Evolutionary conservation across 2,888 invertebrate genomes (phyloP), one percentile per base, ranked within the genome.

Genomic region (Anthrax anthrax): DNA sequence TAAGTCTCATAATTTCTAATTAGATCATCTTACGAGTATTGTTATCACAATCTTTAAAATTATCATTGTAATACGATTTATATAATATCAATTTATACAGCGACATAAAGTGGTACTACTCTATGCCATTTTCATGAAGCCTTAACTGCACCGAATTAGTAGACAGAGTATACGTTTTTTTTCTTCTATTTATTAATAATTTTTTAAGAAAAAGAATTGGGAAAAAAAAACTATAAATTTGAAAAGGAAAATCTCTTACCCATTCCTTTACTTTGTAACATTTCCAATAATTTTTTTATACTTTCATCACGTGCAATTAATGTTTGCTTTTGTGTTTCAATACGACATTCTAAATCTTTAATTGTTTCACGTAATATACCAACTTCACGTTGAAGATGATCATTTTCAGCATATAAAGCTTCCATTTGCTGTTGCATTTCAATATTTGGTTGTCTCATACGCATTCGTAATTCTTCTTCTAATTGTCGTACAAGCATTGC

Each of bases 321-420:
- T 40, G 96, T 97, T 72, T 96, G 95, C 70, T 96, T 96, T 72
- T 97, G 96, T 32, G 95, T 94, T 70, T 96, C 96, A 62, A 95
- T 91, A 60, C 96, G 80, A 61, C 96, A 74, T 71, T 96, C 96
- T 70, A 96, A 75, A 72, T 96, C 95, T 83, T 91, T 92, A 64
- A 92, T 90, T 49, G 92, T 92, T 65, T 94, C 92, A 52, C 91
- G 77, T 57, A 94, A 75, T 66, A 92, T 89, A 54, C 89, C 86
- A 57, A 91, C 89, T 72, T 92, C 92, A 58, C 92, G 78, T 58
- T 87, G 86, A 59, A 94, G 77, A 63, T 92, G 92, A 71, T 95
- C 94, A 65, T 94, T 92, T 69, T 95, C 95, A 42, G 85, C 82
- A 67, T 85, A 91, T 52, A 95, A 73, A 44, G 84, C 84, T 69